Conservation (phyloP, 2,888 invertebrate genomes). For the Oithona nana region DNA sequence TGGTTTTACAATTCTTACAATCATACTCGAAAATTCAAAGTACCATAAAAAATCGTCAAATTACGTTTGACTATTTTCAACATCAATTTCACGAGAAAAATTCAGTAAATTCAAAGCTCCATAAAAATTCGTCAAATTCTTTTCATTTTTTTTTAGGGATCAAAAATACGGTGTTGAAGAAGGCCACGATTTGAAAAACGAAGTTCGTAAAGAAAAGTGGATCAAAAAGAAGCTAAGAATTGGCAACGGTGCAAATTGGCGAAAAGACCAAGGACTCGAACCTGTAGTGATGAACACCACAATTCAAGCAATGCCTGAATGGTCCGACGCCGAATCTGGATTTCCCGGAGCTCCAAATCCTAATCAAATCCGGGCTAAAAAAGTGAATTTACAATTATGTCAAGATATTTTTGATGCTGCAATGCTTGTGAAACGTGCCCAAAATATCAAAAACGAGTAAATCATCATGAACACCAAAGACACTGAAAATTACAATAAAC, state of each 20-base stretch:
- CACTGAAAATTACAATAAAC: background rate
- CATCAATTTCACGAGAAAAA: too few species aligned
- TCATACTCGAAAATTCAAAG: too few species aligned
- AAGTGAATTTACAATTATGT: background rate
- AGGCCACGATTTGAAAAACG: conserved; percentile 4
- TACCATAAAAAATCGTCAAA: too few species aligned
- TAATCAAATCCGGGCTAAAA: background rate
- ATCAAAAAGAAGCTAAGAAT: background rate
- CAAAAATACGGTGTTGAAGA: background rate
- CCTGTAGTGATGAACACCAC: background rate
- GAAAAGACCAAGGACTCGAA: background rate
- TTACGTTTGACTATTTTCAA: too few species aligned
- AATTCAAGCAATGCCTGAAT: background rate
- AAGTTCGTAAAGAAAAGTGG: conserved; percentile 10
- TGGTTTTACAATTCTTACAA: too few species aligned
- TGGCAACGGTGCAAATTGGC: background rate
- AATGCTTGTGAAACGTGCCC: background rate
- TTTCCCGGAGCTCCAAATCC: background rate
- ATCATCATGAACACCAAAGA: background rate
- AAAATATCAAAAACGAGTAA: too few species aligned
- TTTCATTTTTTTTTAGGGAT: too few species aligned
- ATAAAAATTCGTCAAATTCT: too few species aligned
- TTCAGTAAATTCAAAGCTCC: too few species aligned
- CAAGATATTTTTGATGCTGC: background rate
- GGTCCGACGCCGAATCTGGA: background rate